Evolutionary conservation across 2,113 vertebrate species (phyloP).

Genomic region (Leptobrachium leishanense): DNA sequence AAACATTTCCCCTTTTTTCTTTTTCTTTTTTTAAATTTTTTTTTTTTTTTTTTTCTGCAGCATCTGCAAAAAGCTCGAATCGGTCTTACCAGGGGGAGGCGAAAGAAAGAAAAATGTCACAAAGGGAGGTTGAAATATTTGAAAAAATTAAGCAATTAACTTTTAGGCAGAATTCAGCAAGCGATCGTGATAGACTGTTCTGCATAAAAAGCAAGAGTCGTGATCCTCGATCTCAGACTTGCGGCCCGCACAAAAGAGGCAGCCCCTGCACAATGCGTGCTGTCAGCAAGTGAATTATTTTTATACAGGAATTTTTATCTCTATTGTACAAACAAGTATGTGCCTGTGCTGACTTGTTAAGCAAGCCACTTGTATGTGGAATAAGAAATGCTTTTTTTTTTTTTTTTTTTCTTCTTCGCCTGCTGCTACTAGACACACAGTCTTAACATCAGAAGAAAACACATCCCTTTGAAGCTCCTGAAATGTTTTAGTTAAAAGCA

Average conservation of each 20-base stretch:
- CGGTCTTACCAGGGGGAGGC: conserved; percentile 43
- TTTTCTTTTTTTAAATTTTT: neutral
- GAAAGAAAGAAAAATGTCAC: conserved; percentile 41
- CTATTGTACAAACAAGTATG: conserved; percentile 85
- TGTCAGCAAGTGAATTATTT: conserved; percentile 83
- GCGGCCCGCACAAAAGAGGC: conserved; percentile 68
- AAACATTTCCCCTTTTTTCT: conserved; percentile 47
- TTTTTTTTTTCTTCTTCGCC: conserved; percentile 67
- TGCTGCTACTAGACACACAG: conserved; percentile 76
- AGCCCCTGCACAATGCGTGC: conserved; percentile 72
- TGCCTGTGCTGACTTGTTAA: conserved; percentile 83
- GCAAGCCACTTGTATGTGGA: conserved; percentile 80
- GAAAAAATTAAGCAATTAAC: conserved; percentile 76
- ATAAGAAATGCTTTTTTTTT: conserved; percentile 68
- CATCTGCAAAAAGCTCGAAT: conserved; percentile 13
- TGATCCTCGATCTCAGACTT: conserved; percentile 61
- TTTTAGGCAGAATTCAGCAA: conserved; percentile 77
- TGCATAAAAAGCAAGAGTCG: conserved; percentile 62
- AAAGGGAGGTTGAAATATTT: conserved; percentile 46
- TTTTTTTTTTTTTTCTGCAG: neutral
- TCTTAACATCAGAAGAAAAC: conserved; percentile 79
- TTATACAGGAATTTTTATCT: conserved; percentile 83
- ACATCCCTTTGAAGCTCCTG: conserved; percentile 78
- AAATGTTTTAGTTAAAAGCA: conserved; percentile 82
- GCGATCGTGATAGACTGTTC: conserved; percentile 72